These are phyloP conservation scores for Guaruba guarouba DNA, from an alignment of 2,113 vertebrate genomes.

Conservation along the genomic window DNA sequence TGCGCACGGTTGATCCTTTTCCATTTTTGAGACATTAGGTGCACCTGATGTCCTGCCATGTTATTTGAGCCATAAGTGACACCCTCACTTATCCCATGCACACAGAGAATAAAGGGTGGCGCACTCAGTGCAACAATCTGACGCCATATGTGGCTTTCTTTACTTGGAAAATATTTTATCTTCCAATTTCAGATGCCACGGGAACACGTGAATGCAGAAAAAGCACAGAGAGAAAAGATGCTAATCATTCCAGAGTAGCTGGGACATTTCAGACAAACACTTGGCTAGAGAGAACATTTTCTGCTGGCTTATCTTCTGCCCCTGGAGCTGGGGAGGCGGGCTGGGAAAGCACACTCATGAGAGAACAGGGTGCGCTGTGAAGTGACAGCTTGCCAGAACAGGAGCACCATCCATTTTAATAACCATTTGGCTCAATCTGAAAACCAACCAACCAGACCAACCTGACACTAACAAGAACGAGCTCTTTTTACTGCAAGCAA, in stretches of 20 bases:
- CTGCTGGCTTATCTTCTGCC: slow-evolving; percentile 43
- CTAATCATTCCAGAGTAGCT: slow-evolving; percentile 34
- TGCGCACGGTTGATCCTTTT: neutral
- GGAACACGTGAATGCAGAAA: neutral
- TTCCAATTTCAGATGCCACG: neutral
- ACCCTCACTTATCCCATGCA: neutral
- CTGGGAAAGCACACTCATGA: neutral
- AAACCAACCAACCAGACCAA: slow-evolving; percentile 65
- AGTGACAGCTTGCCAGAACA: slow-evolving; percentile 62
- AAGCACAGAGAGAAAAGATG: neutral
- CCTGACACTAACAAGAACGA: slow-evolving; percentile 57
- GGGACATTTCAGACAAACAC: slow-evolving; percentile 31
- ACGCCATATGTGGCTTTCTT: neutral
- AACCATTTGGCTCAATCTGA: slow-evolving; percentile 65
- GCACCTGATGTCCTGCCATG: neutral
- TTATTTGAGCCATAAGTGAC: neutral
- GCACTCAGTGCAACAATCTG: neutral
- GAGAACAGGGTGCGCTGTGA: neutral
- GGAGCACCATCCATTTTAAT: slow-evolving; percentile 65
- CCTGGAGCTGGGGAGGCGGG: neutral
- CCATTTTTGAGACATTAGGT: neutral
- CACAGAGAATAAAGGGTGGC: neutral
- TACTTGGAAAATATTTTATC: slow-evolving; percentile 4
- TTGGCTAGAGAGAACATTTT: slow-evolving; percentile 36
- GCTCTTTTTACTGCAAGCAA: slow-evolving; percentile 30